These are phyloP conservation scores for Crocallis elinguaria DNA, from an alignment of 2,888 invertebrate species.

Conservation along the genomic window DNA sequence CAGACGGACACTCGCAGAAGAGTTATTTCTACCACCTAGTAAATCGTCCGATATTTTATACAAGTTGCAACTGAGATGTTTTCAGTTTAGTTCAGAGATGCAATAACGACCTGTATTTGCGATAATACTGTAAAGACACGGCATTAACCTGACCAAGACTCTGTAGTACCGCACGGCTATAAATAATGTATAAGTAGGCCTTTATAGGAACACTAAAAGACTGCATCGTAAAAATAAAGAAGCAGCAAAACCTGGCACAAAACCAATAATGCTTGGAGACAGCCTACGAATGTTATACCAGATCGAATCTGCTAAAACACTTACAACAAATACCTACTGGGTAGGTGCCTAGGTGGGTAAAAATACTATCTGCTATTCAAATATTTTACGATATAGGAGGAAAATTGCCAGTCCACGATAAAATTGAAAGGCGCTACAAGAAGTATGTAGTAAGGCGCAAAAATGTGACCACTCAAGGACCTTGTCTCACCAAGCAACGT, in stretches of 20 bases:
- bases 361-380: constrained; percentile 38
- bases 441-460: neutral
- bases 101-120: no score
- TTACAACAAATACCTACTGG: constrained; percentile 5
- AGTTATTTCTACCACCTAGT: no score
- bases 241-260: neutral
- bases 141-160: no score
- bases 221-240: no score
- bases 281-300: neutral
- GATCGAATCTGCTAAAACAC: constrained; percentile 3
- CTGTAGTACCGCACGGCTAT: no score
- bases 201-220: no score
- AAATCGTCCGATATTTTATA: no score
- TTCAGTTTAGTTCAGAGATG: no score
- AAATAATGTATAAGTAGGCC: no score
- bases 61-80: no score
- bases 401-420: constrained; percentile 30
- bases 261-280: neutral
- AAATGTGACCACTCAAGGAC: neutral
- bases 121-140: no score
- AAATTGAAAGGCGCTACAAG: constrained; percentile 20
- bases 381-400: constrained; percentile 45
- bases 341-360: constrained; percentile 8
- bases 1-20: no score
- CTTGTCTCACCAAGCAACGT: constrained; percentile 2